phyloP scores from a whole-genome alignment of 2,888 invertebrate genomes.

The Rhingia campestris region DNA sequence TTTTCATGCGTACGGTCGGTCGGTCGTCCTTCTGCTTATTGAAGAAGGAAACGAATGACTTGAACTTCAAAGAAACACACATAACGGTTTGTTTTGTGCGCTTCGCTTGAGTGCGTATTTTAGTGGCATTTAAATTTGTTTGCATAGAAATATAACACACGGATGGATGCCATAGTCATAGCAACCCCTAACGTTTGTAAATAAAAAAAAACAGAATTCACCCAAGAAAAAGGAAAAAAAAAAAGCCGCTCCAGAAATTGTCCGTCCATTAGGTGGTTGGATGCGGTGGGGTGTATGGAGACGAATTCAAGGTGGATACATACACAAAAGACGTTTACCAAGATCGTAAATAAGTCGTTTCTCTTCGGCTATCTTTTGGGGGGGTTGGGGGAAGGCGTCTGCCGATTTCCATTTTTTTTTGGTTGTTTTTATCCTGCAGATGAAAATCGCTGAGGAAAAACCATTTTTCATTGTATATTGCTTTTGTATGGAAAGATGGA shows the following conservation, averaged over 20 bases:
- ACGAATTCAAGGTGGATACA: constrained; percentile 30
- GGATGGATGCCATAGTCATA: constrained; percentile 59
- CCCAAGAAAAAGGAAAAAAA: constrained; percentile 1
- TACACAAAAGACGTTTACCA: constrained; percentile 66
- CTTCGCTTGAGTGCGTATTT: constrained; percentile 70
- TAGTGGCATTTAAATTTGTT: constrained; percentile 74
- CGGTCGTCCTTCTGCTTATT: constrained; percentile 54
- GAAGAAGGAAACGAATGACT: constrained; percentile 69
- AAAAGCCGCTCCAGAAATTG: constrained; percentile 29
- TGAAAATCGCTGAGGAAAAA: constrained; percentile 60
- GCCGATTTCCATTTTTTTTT: constrained; percentile 42
- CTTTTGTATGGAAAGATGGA: constrained; percentile 11
- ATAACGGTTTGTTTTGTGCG: constrained; percentile 19
- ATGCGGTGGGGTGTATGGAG: constrained; percentile 14
- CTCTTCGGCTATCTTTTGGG: constrained; percentile 59
- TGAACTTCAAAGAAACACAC: constrained; percentile 61
- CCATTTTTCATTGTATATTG: constrained; percentile 69
- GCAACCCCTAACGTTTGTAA: constrained; percentile 38
- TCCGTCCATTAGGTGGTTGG: constrained; percentile 51
- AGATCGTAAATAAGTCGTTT: constrained; percentile 74
- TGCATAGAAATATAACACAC: constrained; percentile 69
- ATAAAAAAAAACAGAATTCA: background rate
- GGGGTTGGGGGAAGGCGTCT: background rate
- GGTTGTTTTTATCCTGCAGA: constrained; percentile 36
- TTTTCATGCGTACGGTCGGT: constrained; percentile 39